Evolutionary conservation across 2,797 vertebrate genomes (phyloP).

Genomic region (Sphenodon punctatus): DNA sequence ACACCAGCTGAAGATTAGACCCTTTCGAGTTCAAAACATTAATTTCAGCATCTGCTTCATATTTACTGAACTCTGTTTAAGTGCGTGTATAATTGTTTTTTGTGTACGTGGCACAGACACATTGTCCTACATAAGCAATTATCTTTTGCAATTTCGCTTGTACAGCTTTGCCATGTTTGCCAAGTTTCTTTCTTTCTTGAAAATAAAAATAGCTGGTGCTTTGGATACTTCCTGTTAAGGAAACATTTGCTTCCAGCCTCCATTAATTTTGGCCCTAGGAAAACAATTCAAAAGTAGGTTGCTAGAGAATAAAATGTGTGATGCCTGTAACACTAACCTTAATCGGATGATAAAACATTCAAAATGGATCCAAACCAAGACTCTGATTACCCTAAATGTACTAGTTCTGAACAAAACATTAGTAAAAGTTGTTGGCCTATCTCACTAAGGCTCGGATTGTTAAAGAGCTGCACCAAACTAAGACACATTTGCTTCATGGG

Average conservation of each 20-base stretch:
- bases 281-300: constrained; percentile 30
- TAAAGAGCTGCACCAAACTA: too few relatives aligned
- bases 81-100: too few relatives aligned
- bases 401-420: neutral
- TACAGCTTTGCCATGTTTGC: neutral
- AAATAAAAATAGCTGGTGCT: constrained; percentile 15
- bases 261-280: constrained; percentile 41
- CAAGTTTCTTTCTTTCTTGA: constrained; percentile 2
- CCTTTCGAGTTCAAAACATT: too few relatives aligned
- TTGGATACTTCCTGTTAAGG: neutral
- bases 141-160: neutral
- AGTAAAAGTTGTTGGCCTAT: constrained; percentile 6
- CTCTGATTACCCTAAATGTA: constrained; percentile 26
- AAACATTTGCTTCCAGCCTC: constrained; percentile 11
- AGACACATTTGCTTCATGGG: too few relatives aligned
- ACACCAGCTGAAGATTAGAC: neutral
- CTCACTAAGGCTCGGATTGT: accelerated
- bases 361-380: neutral
- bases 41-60: too few relatives aligned
- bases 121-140: too few relatives aligned
- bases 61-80: too few relatives aligned
- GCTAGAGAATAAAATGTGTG: constrained; percentile 34
- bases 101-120: too few relatives aligned
- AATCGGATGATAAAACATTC: constrained; percentile 49
- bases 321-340: constrained; percentile 33